Evolutionary conservation across 2,113 vertebrate species (phyloP).

Genomic region (Podarcis muralis): DNA sequence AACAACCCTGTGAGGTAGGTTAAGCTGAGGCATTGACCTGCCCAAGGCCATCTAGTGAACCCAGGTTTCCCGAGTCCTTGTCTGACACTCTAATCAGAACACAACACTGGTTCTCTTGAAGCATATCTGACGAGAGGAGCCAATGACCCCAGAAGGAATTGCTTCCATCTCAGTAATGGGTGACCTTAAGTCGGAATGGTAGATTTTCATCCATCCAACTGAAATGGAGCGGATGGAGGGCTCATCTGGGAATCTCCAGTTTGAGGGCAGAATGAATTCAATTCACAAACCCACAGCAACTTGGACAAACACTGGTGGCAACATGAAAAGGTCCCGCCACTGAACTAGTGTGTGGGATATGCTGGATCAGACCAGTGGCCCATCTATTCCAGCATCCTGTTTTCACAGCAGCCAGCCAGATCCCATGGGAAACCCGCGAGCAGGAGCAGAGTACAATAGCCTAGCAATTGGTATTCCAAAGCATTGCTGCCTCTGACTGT

Average conservation of each 20-base stretch:
- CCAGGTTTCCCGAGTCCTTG: too few species aligned
- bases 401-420: too few species aligned
- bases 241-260: not conserved
- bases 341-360: too few species aligned
- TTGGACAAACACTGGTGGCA: not conserved
- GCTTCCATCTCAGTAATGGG: not conserved
- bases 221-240: not conserved
- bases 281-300: not conserved
- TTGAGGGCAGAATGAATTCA: not conserved
- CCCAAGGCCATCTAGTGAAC: not conserved
- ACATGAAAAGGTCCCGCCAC: too few species aligned
- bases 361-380: too few species aligned
- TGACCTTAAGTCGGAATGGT: too few species aligned
- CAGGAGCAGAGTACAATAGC: too few species aligned
- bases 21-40: not conserved
- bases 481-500: too few species aligned
- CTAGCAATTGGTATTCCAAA: too few species aligned
- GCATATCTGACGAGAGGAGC: not conserved
- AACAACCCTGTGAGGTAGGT: not conserved
- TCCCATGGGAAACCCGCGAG: too few species aligned
- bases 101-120: not conserved
- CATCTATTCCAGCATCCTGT: too few species aligned
- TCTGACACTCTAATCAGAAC: not conserved
- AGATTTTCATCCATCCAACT: not conserved
- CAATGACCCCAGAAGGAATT: not conserved